Evolutionary conservation across 2,113 vertebrate genomes (phyloP), one percentile per base, ranked within the genome.

Genomic region (Hydrochoerus hydrochaeris): DNA sequence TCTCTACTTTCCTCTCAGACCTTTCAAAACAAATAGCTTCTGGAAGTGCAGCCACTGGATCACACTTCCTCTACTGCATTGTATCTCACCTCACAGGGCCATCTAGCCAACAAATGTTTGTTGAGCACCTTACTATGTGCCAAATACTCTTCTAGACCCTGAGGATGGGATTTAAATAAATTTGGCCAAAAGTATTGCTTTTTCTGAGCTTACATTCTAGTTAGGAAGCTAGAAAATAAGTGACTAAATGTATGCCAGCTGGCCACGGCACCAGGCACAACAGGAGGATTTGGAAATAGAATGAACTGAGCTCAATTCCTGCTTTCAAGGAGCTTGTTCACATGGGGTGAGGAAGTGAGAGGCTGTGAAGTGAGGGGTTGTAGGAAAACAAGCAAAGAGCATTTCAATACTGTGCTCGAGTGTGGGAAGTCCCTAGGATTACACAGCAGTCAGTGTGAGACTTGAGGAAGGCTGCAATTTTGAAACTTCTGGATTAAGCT

Each of bases 21-120:
- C 46, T 82, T 93, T 90, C 69, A 49, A 87, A 94, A 84, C 3
- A 44, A 84, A 90, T 30, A 16, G 13, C n/a, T 85, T 85, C 85
- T 16, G 32, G 41, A 90, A 63, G 4, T 52, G 46, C 0, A 35
- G 49, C 80, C 54, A 44, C 38, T 63, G 65, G 67, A 57, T 78
- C 80, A 57, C 10, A 20, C 19, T 71, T 80, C 14, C 49, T 26
- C 8, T 20, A 13, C 32, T 49, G 5, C 9, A 1, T 5, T 30
- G n/a, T 32, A 44, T 46, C 77, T 95, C 44, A 38, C 46, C 26
- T 58, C 35, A 10, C 24, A 5, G 1, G 4, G 69, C 22, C 57
- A 46, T 1, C 14, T 19, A 71, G 28, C 19, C 30, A 77, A 19
- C 46, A 75, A 81, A 46, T 83, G 58, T 78, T 84, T 88, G 8